Base-by-base conservation (phyloP, 2,888 invertebrate genomes). In the Geotrupes spiniger region DNA sequence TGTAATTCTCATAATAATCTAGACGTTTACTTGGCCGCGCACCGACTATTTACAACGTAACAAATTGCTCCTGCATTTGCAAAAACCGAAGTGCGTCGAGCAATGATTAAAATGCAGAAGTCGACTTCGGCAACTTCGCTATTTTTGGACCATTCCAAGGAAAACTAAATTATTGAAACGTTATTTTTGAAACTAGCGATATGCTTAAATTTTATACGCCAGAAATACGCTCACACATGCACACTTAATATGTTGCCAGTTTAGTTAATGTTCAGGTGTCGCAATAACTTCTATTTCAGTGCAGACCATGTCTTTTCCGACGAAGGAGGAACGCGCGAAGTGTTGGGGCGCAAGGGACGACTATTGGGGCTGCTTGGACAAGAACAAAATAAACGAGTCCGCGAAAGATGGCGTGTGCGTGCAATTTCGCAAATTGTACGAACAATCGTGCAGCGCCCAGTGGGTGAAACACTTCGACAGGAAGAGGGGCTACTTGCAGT, bases 401-500 rank as follows among this genome's bases (percentile, higher is more conserved):
- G 72, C 71, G 46, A 72, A 71, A 56, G 76, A 75, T 5, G 76
- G 75, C 60, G 71, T 74, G 43, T 95, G 95, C 72, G 71, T 74
- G 52, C 78, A 85, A 63, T 73, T 89, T 59, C 82, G 91, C 56
- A 81, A 85, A 74, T 58, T 82, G 41, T 92, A 87, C 69, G 89
- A 89, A 76, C 78, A 79, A 52, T 82, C 82, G 15, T 93, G 92
- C 67, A 88, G 91, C 1, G 71, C 80, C 1, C 88, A 89, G 70
- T 92, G 94, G 96, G 92, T 95, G 36, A 89, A 89, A 69, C 94
- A 96, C 60, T 96, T 96, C 72, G 93, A 94, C 76, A 83, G 92
- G 62, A 92, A 91, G 74, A 77, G 92, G 65, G 88, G 87, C 61
- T 95, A 90, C 73, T 79, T 92, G 64, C 81, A 88, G 65, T 95